A percentile compares a stretch with the other conserved stretches of the same genome.
Evolutionary conservation across 2,888 invertebrate species (phyloP).

Genomic region (Erebia palarica): DNA sequence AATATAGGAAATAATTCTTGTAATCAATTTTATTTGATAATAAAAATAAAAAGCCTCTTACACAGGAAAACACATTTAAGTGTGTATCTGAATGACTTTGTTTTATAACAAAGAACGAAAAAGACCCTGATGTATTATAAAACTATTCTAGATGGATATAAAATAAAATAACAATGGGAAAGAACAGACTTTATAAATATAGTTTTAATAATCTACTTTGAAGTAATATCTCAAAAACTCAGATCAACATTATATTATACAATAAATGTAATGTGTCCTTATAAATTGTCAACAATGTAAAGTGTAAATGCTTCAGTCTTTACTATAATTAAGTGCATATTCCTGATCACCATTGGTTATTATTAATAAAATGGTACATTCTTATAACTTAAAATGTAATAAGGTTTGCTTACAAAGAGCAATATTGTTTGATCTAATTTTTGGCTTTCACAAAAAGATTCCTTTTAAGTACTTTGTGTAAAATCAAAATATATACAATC

Average conservation of each 20-base stretch:
- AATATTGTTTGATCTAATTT: slow-evolving; percentile 1
- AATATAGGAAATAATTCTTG: no score
- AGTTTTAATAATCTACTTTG: slow-evolving; percentile 42
- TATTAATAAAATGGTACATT: not conserved
- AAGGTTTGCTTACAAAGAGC: not conserved
- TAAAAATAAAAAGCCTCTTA: slow-evolving; percentile 35
- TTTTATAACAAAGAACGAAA: slow-evolving; percentile 17
- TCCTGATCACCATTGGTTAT: slow-evolving; percentile 34
- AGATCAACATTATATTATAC: slow-evolving; percentile 50
- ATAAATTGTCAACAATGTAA: slow-evolving; percentile 49
- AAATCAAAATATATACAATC: no score
- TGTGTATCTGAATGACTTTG: no score
- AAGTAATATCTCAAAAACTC: slow-evolving; percentile 43
- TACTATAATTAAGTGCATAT: slow-evolving; percentile 42
- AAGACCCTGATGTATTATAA: slow-evolving; percentile 28
- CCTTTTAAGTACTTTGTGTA: no score
- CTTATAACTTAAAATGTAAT: not conserved
- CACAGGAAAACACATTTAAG: not conserved
- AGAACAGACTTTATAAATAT: slow-evolving; percentile 39
- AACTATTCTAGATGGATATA: slow-evolving; percentile 29
- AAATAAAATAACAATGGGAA: slow-evolving; percentile 37
- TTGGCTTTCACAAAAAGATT: no score
- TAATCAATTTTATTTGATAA: no score
- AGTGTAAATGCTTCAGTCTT: slow-evolving; percentile 73
- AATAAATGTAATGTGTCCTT: slow-evolving; percentile 44